phyloP scores from a whole-genome alignment of 2,888 invertebrate species.

The Mayetiola destructor region DNA sequence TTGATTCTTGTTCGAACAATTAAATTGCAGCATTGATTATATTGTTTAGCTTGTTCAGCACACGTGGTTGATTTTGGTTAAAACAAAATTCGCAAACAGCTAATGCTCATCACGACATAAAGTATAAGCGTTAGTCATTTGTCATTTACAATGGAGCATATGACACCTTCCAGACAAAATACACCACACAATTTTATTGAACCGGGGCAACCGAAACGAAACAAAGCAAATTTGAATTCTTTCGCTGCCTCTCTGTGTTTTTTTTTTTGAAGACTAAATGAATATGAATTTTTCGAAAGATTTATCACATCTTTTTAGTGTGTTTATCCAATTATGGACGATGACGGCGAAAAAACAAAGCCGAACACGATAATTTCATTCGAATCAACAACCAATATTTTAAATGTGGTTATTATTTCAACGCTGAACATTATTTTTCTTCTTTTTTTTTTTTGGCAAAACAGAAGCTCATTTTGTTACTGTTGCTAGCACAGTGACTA shows the following conservation, averaged over 20 bases:
- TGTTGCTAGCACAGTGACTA: neutral
- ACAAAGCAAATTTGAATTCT: no score
- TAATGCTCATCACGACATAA: no score
- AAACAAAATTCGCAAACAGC: no score
- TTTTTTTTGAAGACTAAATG: no score
- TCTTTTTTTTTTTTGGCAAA: neutral
- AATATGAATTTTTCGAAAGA: no score
- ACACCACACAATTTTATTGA: no score
- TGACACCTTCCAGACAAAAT: no score
- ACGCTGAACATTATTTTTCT: neutral
- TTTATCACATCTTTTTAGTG: neutral
- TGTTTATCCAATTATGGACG: slow-evolving; percentile 10
- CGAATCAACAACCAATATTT: slow-evolving; percentile 1
- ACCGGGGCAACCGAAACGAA: no score
- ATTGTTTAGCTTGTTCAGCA: neutral
- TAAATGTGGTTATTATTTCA: neutral
- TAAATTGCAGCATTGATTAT: neutral
- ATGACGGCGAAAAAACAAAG: neutral
- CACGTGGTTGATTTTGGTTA: neutral
- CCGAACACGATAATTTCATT: neutral
- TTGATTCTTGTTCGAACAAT: no score
- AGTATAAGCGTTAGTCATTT: no score
- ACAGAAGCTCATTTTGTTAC: neutral
- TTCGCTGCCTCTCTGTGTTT: no score
- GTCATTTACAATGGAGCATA: no score